Conservation (phyloP, 2,797 vertebrate species). For the Falco concolor region DNA sequence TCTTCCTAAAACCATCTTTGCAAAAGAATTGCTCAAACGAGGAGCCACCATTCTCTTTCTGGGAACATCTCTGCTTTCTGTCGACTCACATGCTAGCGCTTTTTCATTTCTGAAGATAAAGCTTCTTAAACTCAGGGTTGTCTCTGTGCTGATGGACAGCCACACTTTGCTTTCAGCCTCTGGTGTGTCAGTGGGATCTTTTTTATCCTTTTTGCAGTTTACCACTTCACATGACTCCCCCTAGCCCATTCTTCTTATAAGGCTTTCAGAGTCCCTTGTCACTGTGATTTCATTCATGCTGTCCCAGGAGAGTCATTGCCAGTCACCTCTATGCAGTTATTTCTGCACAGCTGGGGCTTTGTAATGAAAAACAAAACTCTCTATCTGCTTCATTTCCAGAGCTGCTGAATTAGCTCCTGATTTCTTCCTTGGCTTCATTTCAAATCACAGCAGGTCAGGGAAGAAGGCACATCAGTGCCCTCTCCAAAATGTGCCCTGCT, state of each 20-base stretch:
- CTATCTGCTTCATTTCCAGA: slow-evolving; percentile 20
- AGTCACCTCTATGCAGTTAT: slow-evolving; percentile 29
- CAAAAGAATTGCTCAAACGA: not conserved
- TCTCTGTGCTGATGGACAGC: not conserved
- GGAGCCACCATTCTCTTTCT: not conserved
- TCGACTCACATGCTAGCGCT: fast-evolving
- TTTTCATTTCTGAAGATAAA: not conserved
- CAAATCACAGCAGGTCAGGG: not conserved
- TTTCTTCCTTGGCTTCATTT: slow-evolving; percentile 20
- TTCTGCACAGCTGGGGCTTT: slow-evolving; percentile 37
- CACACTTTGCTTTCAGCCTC: not conserved
- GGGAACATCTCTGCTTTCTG: not conserved
- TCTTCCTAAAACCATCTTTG: not conserved
- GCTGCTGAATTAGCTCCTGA: slow-evolving; percentile 22
- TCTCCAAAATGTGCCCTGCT: not conserved
- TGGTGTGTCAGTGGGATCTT: not conserved
- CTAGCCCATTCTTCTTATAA: not conserved
- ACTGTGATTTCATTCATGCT: not conserved
- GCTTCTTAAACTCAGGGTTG: not conserved
- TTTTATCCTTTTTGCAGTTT: not conserved
- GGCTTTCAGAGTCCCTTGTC: not conserved
- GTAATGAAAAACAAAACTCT: slow-evolving; percentile 53
- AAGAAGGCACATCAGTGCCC: not conserved
- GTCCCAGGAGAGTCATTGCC: not conserved
- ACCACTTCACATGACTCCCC: not conserved